phyloP scores from a whole-genome alignment of 37 sponge, comb jelly and placozoan genomes.

The Halichondria panicea region DNA sequence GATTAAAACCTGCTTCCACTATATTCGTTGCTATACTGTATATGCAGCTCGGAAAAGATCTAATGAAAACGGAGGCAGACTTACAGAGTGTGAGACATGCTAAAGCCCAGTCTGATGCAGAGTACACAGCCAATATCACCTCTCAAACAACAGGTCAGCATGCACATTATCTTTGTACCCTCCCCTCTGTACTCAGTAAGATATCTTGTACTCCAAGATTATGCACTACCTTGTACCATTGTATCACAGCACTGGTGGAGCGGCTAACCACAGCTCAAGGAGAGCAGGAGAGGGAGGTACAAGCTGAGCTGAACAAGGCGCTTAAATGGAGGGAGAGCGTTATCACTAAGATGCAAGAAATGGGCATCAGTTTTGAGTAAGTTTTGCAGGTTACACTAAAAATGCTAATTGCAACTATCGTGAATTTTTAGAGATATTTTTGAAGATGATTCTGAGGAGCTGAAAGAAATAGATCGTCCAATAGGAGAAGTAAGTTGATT shows the following conservation, averaged over 20 bases:
- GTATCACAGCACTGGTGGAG: conserved; percentile 13
- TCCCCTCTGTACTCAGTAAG: too few species aligned
- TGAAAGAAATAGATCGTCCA: background rate
- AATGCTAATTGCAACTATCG: background rate
- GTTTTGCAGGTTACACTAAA: too few species aligned
- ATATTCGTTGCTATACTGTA: too few species aligned
- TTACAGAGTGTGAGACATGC: background rate
- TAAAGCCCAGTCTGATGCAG: conserved; percentile 12
- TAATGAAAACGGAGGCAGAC: conserved; percentile 3
- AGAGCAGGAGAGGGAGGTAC: conserved; percentile 27
- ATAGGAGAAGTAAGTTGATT: background rate
- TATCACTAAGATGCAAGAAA: background rate
- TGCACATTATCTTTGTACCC: background rate
- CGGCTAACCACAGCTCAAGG: conserved; percentile 19
- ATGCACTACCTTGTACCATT: too few species aligned
- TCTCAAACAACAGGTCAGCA: conserved; percentile 29
- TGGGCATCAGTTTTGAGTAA: background rate
- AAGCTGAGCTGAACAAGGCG: conserved; percentile 18
- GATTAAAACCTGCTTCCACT: too few species aligned
- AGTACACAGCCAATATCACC: conserved; percentile 19
- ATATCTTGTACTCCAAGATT: too few species aligned
- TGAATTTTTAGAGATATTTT: background rate
- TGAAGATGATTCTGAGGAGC: background rate
- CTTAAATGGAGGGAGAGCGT: conserved; percentile 8
- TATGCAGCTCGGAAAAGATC: too few species aligned